phyloP scores from a whole-genome alignment of 53 echinoderm and acorn worm species.

The Mesocentrotus franciscanus region DNA sequence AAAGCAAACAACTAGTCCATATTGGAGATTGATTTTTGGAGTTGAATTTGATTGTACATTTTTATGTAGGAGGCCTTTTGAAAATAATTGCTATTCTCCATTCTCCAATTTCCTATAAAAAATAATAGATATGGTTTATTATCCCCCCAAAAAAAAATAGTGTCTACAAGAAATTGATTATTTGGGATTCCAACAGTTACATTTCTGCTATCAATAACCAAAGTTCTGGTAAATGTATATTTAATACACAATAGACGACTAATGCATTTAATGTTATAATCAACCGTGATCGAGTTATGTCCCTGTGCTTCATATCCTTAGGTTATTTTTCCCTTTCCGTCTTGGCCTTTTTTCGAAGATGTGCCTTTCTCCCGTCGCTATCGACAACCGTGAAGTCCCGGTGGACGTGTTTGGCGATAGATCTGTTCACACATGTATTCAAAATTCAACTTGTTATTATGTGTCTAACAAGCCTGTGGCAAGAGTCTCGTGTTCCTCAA shows the following conservation, averaged over 20 bases:
- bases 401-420: neutral
- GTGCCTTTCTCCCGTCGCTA: neutral
- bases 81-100: neutral
- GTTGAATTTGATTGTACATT: too few relatives aligned
- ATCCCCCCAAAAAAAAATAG: too few relatives aligned
- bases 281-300: neutral
- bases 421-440: neutral
- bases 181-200: too few relatives aligned
- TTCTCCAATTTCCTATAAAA: neutral
- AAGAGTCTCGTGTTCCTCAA: neutral
- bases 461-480: neutral
- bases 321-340: neutral
- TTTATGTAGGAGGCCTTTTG: too few relatives aligned
- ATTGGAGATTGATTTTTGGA: too few relatives aligned
- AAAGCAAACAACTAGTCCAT: too few relatives aligned
- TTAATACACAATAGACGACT: neutral
- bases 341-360: neutral
- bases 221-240: neutral
- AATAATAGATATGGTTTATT: neutral
- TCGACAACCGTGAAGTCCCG: neutral
- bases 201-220: neutral
- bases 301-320: neutral
- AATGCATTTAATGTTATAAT: neutral
- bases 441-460: neutral
- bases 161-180: too few relatives aligned